Percentiles rank a stretch among this genome's conserved stretches.
phyloP scores from a whole-genome alignment of 2,113 vertebrate genomes.

The Lynx canadensis region DNA sequence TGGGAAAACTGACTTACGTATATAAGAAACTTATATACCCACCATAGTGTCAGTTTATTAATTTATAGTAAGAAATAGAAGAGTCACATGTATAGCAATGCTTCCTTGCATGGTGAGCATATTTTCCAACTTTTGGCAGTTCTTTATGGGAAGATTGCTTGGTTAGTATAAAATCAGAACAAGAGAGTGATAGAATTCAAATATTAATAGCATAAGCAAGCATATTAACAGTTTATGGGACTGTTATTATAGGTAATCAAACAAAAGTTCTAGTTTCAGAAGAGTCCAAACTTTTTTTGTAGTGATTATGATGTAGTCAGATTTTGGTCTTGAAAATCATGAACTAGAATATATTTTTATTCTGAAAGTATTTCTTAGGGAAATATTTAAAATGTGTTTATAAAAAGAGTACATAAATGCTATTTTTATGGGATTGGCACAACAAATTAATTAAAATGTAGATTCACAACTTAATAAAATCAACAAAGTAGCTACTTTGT shows the following conservation, averaged over 20 bases:
- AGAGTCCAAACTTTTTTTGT: constrained; percentile 5
- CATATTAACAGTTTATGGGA: background rate
- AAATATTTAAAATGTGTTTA: background rate
- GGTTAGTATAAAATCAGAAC: background rate
- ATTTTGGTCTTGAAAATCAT: background rate
- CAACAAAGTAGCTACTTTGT: background rate
- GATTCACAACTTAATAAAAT: background rate
- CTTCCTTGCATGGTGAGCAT: background rate
- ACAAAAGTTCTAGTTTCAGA: constrained; percentile 27
- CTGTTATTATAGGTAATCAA: background rate
- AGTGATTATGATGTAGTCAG: background rate
- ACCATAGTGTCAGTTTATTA: background rate
- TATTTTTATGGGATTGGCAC: background rate
- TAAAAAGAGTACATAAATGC: background rate
- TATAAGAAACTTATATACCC: background rate
- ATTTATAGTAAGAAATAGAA: constrained; percentile 5
- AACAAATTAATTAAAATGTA: constrained; percentile 2
- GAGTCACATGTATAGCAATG: background rate
- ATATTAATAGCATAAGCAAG: background rate
- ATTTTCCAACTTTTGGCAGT: background rate
- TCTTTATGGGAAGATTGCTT: background rate
- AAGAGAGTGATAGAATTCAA: background rate
- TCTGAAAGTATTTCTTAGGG: background rate
- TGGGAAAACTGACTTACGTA: background rate
- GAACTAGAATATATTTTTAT: constrained; percentile 25